Base-by-base conservation (phyloP, 2,797 vertebrate genomes). In the Cottoperca gobio region DNA sequence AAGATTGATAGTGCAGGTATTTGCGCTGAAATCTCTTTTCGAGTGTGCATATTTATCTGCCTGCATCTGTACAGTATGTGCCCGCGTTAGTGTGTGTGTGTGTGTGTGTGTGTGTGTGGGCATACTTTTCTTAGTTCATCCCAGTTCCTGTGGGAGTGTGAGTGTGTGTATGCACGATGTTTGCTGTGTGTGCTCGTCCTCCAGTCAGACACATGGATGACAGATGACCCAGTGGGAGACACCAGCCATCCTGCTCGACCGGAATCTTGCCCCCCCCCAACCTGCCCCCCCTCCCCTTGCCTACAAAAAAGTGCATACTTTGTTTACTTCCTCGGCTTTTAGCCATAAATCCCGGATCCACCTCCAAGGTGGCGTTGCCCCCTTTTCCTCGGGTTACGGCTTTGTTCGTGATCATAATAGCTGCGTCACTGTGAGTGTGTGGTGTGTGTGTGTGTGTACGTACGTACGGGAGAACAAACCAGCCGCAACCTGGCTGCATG, bases 141-240 rank as follows among this genome's bases (percentile, higher is more conserved):
- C 70, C 74, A 73, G 82, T 83, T 87, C 78, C 82, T 91, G 78
- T 89, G 89, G 74, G 89, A 83, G 76, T 68, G 74, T 74, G 74
- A 55, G 85, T 69, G 74, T 42, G 72, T 75, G 73, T 80, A 59
- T 79, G 76, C 21, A 42, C 71, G 54, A 72, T 80, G 74, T 89
- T 87, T 90, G 79, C 78, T 77, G 82, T 86, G 82, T 88, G 82
- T 83, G 84, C 84, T 88, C 68, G 65, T 92, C 84, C 87, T 89
- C 83, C 82, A 90, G 77, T 89, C 88, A 92, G 90, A 93, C 92
- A 92, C 90, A 92, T 92, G 90, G 89, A 92, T 94, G 92, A 94
- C 92, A 93, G 93, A 94, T 91, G 90, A 92, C 89, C 92, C 90
- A 88, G 85, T 91, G 90, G 89, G 91, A 92, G 88, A 93, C 87